phyloP scores from a whole-genome alignment of 2,888 invertebrate genomes.

The Leucophora obtusa region DNA sequence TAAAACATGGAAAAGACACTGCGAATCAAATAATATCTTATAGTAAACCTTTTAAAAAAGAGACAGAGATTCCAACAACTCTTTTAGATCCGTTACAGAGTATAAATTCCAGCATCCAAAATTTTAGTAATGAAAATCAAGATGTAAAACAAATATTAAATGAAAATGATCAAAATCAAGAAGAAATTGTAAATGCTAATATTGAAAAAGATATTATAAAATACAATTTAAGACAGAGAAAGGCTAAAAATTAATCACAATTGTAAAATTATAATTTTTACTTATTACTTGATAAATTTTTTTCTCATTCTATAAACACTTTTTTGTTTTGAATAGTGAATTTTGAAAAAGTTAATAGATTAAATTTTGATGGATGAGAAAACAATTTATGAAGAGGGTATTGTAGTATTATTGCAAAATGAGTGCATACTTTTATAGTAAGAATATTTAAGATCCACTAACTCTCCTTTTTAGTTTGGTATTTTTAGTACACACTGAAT shows the following conservation, averaged over 20 bases:
- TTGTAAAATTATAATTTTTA: neutral
- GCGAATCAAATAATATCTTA: no score
- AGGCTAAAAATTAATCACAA: neutral
- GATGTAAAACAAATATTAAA: no score
- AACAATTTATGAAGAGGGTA: slow-evolving; percentile 5
- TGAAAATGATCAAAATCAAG: no score
- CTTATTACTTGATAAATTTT: neutral
- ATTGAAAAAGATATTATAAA: neutral
- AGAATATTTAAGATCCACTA: no score
- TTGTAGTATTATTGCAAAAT: no score
- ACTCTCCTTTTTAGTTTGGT: no score
- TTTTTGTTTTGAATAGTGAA: neutral
- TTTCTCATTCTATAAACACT: neutral
- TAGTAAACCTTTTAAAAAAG: no score
- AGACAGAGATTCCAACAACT: no score
- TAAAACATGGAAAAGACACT: no score
- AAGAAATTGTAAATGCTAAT: neutral
- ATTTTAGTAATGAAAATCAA: slow-evolving; percentile 1
- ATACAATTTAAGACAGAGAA: slow-evolving; percentile 28
- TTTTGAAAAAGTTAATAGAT: neutral
- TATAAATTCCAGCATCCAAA: neutral
- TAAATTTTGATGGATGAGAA: neutral
- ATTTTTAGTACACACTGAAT: no score
- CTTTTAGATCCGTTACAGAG: slow-evolving; percentile 36
- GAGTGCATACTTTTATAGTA: no score